Evolutionary conservation across 2,888 invertebrate species (phyloP), one percentile per base, ranked within the genome.

Genomic region (Nephrotoma appendiculata): DNA sequence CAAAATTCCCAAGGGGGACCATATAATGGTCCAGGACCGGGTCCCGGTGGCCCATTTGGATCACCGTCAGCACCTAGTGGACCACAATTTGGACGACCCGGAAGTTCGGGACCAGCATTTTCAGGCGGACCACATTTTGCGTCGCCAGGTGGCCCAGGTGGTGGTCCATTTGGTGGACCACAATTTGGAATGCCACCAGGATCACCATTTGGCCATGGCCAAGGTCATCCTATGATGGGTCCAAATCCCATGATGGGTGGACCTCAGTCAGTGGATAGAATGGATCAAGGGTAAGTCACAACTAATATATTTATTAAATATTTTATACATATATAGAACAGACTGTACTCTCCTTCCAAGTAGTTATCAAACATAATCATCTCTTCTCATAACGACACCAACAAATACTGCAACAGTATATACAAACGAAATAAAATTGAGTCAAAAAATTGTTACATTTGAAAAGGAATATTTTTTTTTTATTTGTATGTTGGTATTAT

Each of bases 231-330:
- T 86, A 92, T 93, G 90, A 88, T 88, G 88, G 88, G 93, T 93
- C 92, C 93, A 43, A 93, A 93, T 87, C 94, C 93, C 90, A 94
- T 95, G 93, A 91, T 92, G 90, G 91, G 90, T 19, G 95, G 95
- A 88, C 95, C 96, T 88, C 96, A 96, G 89, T 96, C 96, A 89
- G 96, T 96, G 89, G 96, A 96, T 92, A 94, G 96, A 92, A 95
- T 93, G 91, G 96, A 95, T 91, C 95, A 95, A 92, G 95, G 95
- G 93, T 95, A 89, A 94, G 94, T 93, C 11, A 71, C 6, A 31
- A 57, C 11, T 7, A 1, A 52, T 71, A 1, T 5, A 44, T 1
- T 44, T 71, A 31, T 71, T 9, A 31, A 9, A 31, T 19, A 48
- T 31, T 31, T 3, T 4, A 9, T 44, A 71, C 6, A 71, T 6